Evolutionary conservation across 2,113 vertebrate species (phyloP).

Genomic region (Apteryx mantelli): DNA sequence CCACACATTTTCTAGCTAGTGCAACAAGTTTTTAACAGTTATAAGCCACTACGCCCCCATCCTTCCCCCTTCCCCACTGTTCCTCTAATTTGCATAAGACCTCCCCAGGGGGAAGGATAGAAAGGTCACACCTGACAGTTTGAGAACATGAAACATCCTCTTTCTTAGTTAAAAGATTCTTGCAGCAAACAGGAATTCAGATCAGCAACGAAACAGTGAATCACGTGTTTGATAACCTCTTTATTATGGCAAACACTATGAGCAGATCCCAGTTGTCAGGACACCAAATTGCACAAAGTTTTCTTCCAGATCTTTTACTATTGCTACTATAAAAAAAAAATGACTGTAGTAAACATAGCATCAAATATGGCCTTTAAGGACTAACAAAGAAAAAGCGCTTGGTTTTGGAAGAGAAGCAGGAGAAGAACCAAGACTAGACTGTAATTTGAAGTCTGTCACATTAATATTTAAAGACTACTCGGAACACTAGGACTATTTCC

Average conservation of each 20-base stretch:
- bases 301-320: not conserved
- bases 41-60: not conserved
- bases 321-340: rapidly evolving
- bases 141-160: not conserved
- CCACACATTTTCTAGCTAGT: not conserved
- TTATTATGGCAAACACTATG: rapidly evolving
- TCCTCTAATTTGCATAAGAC: not conserved
- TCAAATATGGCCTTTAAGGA: not conserved
- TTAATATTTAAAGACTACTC: conserved; percentile 32
- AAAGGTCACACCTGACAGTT: conserved; percentile 25
- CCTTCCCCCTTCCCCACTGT: not conserved
- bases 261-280: not conserved
- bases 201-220: not conserved
- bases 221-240: not conserved
- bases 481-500: not conserved
- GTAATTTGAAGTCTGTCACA: not conserved
- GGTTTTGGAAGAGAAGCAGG: not conserved
- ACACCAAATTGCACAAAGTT: rapidly evolving
- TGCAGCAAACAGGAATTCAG: not conserved
- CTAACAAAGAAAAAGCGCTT: not conserved
- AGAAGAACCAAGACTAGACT: not conserved
- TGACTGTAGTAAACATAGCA: not conserved
- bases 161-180: not conserved
- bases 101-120: not conserved
- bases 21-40: not conserved